Evolutionary conservation across 2,113 vertebrate genomes (phyloP).

Genomic region (Mormyrus iriodes): DNA sequence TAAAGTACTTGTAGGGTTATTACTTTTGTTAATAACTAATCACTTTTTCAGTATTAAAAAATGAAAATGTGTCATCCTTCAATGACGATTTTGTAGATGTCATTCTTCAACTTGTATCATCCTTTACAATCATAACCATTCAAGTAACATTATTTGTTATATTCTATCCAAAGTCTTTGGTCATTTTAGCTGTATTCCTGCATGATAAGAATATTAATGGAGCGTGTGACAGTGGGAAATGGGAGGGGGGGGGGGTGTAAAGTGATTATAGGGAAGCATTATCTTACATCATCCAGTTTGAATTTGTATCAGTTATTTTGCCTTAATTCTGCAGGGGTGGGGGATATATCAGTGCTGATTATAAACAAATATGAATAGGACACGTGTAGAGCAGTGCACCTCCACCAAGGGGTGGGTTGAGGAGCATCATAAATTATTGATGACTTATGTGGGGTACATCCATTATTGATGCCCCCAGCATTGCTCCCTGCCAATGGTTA

Average conservation of each 20-base stretch:
- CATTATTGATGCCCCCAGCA: not conserved
- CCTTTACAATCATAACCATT: not conserved
- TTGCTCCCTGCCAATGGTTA: not conserved
- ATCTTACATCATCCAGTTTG: not conserved
- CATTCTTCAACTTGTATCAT: not conserved
- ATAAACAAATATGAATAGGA: not conserved
- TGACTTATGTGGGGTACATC: not conserved
- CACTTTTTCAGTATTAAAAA: not conserved
- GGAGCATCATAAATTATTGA: not conserved
- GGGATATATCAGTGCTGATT: not conserved
- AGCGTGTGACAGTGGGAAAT: not conserved
- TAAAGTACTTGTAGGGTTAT: not conserved
- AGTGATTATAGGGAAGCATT: not conserved
- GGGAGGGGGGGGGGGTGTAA: not conserved
- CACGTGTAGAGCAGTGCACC: not conserved
- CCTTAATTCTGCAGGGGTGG: not conserved
- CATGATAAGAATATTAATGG: not conserved
- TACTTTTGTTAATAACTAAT: not conserved
- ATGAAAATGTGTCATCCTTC: not conserved
- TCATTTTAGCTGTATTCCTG: not conserved
- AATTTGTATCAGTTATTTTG: not conserved
- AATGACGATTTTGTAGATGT: not conserved
- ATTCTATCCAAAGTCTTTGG: not conserved
- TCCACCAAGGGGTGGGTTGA: not conserved
- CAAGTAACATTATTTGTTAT: not conserved